These are phyloP conservation scores for Ciconia maguari DNA, from an alignment of 2,113 vertebrate genomes.

Conservation along the genomic window DNA sequence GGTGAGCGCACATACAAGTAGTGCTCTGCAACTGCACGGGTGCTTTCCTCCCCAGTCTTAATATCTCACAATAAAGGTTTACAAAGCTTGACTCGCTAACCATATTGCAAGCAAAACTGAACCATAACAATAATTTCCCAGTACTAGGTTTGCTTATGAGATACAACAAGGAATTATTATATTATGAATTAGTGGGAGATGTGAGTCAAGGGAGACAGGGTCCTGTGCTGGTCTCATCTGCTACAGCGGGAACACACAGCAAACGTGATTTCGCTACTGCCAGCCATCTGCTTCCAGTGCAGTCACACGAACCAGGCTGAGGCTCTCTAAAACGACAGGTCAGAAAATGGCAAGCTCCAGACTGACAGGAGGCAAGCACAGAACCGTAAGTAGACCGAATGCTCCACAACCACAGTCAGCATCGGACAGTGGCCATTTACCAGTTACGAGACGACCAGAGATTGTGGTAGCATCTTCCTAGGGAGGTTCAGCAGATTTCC, in stretches of 20 bases:
- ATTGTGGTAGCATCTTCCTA: neutral
- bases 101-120: neutral
- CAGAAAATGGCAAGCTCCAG: neutral
- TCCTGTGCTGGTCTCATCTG: neutral
- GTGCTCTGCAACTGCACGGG: neutral
- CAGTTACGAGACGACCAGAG: neutral
- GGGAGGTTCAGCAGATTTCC: neutral
- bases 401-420: neutral
- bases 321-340: neutral
- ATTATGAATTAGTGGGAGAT: neutral
- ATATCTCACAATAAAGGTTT: neutral
- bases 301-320: neutral
- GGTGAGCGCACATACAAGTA: neutral
- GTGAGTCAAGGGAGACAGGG: neutral
- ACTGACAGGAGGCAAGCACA: neutral
- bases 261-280: neutral
- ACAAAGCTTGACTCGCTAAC: neutral
- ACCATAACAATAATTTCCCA: neutral
- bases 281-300: neutral
- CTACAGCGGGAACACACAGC: neutral
- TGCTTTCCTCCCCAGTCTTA: neutral
- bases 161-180: neutral
- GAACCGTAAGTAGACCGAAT: neutral
- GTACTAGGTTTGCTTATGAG: neutral
- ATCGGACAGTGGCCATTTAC: neutral